Base-by-base conservation (phyloP, 2,797 vertebrate genomes). In the Leptatherina wallacei region DNA sequence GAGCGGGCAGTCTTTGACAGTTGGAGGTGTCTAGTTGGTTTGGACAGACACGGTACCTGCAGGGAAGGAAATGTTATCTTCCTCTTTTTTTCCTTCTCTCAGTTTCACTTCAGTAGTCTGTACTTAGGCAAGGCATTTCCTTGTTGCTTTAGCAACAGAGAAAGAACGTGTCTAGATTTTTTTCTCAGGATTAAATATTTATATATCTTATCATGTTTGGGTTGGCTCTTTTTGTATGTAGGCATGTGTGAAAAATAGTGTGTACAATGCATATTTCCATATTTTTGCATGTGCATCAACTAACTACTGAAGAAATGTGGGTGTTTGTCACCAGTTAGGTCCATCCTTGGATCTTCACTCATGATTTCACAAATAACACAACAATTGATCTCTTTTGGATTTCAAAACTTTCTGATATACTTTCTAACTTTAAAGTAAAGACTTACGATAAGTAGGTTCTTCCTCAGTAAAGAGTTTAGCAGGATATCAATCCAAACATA, bases 131-230 rank as follows among this genome's bases (percentile, higher is more conserved):
- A 78, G 80, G 68, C 80, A 73, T 84, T 75, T 83, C 56, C 57
- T 47, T 78, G 85, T 86, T 88, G 80, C 86, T 85, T 85, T 83
- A 85, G 89, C 81, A 89, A 89, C 89, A 58, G 67, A 52, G 59
- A 61, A 49, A 73, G 42, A 82, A 70, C 58, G 16, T 33, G 16
- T 65, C 29, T 49, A 10, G 47, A n/a, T 58, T 44, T 36, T 38
- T 40, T 55, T 64, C 27, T 70, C 9, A 6, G 40, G 22, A 30
- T 69, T 62, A 56, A 62, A 67, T 60, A 57, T 62, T 8, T 32
- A 32, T 40, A 52, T 44, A 27, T 68, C 73, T 60, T 30, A 61
- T 6, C 52, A 22, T 56, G 44, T 71, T 69, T 74, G 32, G 20
- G 49, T 57, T 9, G 0, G 0, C 9, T 65, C 1, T 7, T 14